Evolutionary conservation across 2,888 invertebrate genomes (phyloP).

Genomic region (Megamerina dolium): DNA sequence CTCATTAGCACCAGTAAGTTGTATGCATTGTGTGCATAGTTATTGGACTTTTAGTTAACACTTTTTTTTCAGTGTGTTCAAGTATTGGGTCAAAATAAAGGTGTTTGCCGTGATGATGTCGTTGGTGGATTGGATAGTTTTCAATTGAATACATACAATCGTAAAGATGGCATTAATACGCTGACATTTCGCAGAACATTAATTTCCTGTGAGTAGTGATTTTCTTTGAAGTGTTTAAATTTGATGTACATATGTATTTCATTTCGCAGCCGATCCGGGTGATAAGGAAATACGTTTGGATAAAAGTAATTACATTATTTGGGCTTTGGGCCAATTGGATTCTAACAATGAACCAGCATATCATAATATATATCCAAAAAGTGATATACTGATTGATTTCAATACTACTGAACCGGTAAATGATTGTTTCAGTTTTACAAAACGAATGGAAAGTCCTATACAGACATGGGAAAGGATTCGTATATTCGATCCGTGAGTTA

Average conservation of each 20-base stretch:
- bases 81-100: conserved; percentile 77
- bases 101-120: conserved; percentile 78
- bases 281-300: conserved; percentile 68
- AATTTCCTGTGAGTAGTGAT: conserved; percentile 58
- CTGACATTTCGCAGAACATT: conserved; percentile 73
- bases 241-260: not conserved
- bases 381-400: conserved; percentile 62
- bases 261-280: conserved; percentile 62
- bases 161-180: conserved; percentile 70
- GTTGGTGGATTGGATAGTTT: conserved; percentile 77
- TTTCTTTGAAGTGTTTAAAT: not conserved
- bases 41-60: not conserved
- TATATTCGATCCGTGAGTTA: conserved; percentile 56
- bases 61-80: conserved; percentile 63
- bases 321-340: conserved; percentile 80
- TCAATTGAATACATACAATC: conserved; percentile 67
- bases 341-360: conserved; percentile 72
- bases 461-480: conserved; percentile 59
- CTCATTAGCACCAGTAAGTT: conserved; percentile 65
- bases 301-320: conserved; percentile 62
- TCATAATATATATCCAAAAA: conserved; percentile 73
- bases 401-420: conserved; percentile 59
- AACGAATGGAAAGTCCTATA: conserved; percentile 38
- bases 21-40: not conserved
- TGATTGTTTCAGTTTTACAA: conserved; percentile 71